Evolutionary conservation across 2,888 invertebrate genomes (phyloP), one percentile per base, ranked within the genome.

Genomic region (Muschampia staudingeri): DNA sequence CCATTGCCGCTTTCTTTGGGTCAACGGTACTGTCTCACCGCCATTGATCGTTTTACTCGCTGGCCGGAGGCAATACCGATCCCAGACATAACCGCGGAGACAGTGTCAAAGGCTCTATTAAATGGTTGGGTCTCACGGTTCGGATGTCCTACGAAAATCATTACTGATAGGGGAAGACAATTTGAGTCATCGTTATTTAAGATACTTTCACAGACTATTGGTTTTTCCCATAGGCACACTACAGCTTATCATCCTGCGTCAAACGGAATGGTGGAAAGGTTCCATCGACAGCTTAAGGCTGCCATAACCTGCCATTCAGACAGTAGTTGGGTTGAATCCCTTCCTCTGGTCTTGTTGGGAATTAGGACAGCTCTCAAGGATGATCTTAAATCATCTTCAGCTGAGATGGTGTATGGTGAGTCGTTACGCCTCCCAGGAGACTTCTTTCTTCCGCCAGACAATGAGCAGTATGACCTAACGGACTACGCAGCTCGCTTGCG

Each of bases 221-320:
- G 90, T 0, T 85, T 86, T 70, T 69, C 86, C 5, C 89, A 86
- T 40, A 76, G 81, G 0, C 70, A 80, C 0, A 91, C 91, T 0
- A 89, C 91, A 16, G 61, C 61, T 9, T 61, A 61, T 25, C 61
- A 61, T 11, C 61, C 61, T 8, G 19, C n/a, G 6, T 61, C 9
- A 6, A 61, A 61, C 11, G 61, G 61, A 11, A 19, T 61, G 61
- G 61, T 61, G n/a, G 61, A 61, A 61, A 61, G 61, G 25, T 61
- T 61, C 25, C 61, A 61, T 25, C 61, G 61, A 11, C 61, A 61
- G 61, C 25, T 61, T 8, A 61, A 70, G 40, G 40, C 70, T 14
- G 34, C 70, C 14, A 70, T 70, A 16, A 40, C 40, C 14, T 70
- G 70, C n/a, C 37, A 40, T 16, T 16, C 48, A 48, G n/a, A 70